phyloP scores from a whole-genome alignment of 2,888 invertebrate species.

The Dorcus parallelipipedus region DNA sequence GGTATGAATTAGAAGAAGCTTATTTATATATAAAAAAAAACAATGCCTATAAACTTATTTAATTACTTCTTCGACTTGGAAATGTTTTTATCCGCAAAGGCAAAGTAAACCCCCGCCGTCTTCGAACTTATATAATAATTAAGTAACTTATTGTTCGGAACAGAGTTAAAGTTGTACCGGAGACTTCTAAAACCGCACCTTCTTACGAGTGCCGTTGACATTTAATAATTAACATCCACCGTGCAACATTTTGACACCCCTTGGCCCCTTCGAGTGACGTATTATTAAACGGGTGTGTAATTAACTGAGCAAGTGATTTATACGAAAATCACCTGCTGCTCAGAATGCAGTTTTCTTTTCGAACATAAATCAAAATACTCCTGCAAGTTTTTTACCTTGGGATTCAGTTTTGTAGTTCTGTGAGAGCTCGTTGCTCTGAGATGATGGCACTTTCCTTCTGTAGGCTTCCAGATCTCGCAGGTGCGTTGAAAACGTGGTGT shows the following conservation, averaged over 20 bases:
- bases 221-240: conserved; percentile 28
- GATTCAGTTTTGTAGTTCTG: conserved; percentile 27
- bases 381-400: conserved; percentile 23
- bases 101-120: too few relatives aligned
- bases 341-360: neutral
- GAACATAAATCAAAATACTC: too few relatives aligned
- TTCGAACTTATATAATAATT: too few relatives aligned
- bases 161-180: conserved; percentile 14
- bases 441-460: conserved; percentile 57
- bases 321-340: conserved; percentile 4
- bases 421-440: conserved; percentile 35
- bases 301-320: conserved; percentile 16
- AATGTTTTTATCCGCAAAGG: too few relatives aligned
- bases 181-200: conserved; percentile 18
- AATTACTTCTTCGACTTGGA: too few relatives aligned
- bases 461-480: conserved; percentile 67
- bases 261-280: conserved; percentile 21
- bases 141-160: too few relatives aligned
- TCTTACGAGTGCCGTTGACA: conserved; percentile 27
- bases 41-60: too few relatives aligned
- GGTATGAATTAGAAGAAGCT: too few relatives aligned
- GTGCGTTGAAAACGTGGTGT: conserved; percentile 61
- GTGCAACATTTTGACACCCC: conserved; percentile 24
- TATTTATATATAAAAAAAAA: too few relatives aligned
- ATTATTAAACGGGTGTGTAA: conserved; percentile 21